Conservation (phyloP, 2,113 vertebrate species). For the Antigone vipio region DNA sequence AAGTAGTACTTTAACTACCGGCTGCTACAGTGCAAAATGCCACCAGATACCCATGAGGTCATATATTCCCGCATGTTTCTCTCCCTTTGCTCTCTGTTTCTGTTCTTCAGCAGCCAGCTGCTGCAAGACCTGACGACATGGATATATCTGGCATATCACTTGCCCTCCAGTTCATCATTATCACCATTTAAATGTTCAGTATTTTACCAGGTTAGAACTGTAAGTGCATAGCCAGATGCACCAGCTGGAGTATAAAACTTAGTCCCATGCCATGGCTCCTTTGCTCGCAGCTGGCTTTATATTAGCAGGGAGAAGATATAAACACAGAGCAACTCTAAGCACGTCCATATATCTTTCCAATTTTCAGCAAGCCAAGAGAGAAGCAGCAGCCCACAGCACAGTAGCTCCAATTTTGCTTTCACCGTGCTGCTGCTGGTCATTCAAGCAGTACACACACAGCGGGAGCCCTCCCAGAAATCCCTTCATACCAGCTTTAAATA, state of each 20-base stretch:
- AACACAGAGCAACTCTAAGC: background rate
- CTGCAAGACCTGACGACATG: background rate
- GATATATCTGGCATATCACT: background rate
- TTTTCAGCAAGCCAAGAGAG: background rate
- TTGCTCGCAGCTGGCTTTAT: background rate
- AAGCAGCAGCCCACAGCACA: background rate
- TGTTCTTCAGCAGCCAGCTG: background rate
- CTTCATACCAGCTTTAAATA: background rate
- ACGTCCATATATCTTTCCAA: background rate
- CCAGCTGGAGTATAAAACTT: background rate
- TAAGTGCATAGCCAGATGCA: background rate
- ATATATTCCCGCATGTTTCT: background rate
- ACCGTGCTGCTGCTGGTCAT: background rate
- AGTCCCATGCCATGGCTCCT: background rate
- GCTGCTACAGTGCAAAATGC: background rate
- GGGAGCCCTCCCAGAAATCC: background rate
- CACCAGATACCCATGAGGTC: background rate
- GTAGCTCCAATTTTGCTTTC: background rate
- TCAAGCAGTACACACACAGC: accelerated
- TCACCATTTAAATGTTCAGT: background rate
- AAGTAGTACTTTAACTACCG: background rate
- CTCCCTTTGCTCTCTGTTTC: background rate
- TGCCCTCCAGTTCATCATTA: background rate
- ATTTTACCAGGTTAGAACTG: background rate
- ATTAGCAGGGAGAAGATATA: background rate